Evolutionary conservation across 2,888 invertebrate species (phyloP).

Genomic region (Agrochola litura): DNA sequence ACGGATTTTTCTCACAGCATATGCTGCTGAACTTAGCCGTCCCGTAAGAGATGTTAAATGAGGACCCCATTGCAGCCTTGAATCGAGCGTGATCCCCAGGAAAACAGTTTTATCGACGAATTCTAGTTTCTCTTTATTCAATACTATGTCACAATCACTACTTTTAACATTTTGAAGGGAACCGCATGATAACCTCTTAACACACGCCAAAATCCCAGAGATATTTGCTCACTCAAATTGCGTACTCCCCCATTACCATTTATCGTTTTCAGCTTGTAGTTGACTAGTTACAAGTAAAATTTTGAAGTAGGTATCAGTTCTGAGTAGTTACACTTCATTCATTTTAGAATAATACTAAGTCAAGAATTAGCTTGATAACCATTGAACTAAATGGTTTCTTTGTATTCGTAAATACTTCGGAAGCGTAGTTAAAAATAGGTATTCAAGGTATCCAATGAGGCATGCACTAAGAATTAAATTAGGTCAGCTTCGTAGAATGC

Average conservation of each 20-base stretch:
- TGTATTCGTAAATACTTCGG: not conserved
- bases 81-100: too few species aligned
- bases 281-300: too few species aligned
- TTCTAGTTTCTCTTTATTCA: too few species aligned
- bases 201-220: not conserved
- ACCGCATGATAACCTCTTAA: not conserved
- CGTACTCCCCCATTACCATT: too few species aligned
- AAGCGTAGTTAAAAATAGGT: not conserved
- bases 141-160: too few species aligned
- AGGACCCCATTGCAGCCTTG: too few species aligned
- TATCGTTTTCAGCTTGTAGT: too few species aligned
- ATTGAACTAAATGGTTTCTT: not conserved
- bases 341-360: not conserved
- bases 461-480: not conserved
- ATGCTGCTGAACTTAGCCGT: too few species aligned
- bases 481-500: not conserved
- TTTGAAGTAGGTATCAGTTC: too few species aligned
- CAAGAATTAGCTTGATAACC: not conserved
- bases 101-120: too few species aligned
- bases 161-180: not conserved
- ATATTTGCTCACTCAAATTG: not conserved
- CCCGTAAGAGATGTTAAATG: too few species aligned
- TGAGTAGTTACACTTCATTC: not conserved
- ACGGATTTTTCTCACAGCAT: too few species aligned
- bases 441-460: not conserved